These are phyloP conservation scores for Naja naja DNA, from an alignment of 2,113 vertebrate genomes.

Conservation along the genomic window DNA sequence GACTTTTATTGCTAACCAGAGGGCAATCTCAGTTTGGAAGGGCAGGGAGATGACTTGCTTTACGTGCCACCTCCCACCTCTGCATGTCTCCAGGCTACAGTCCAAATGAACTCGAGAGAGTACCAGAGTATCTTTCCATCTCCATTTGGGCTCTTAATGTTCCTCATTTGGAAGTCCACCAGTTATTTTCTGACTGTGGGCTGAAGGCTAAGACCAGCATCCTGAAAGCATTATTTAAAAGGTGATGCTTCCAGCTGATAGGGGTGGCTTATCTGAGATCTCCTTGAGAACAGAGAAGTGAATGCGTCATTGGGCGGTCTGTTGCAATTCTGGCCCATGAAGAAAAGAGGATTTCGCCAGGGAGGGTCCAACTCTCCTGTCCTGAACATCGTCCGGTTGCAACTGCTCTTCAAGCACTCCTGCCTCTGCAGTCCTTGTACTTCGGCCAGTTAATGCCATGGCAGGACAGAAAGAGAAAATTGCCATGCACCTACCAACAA, in stretches of 20 bases:
- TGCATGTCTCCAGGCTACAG: not conserved
- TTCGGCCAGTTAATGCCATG: not conserved
- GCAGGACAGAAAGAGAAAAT: not conserved
- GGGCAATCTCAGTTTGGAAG: not conserved
- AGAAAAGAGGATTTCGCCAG: not conserved
- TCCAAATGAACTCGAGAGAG: not conserved
- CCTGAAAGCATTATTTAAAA: constrained; percentile 52
- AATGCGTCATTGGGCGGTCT: constrained; percentile 54
- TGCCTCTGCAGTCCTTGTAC: not conserved
- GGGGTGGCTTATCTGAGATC: constrained; percentile 54
- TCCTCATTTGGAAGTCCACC: constrained; percentile 38
- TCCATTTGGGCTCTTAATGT: constrained; percentile 31
- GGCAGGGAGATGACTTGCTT: not conserved
- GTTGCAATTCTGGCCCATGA: constrained; percentile 14
- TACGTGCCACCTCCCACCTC: not conserved
- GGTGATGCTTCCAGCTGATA: constrained; percentile 53
- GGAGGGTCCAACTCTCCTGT: not conserved
- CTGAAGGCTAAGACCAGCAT: constrained; percentile 47
- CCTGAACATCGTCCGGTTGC: not conserved
- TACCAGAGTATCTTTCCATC: constrained; percentile 58
- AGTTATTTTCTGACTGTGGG: constrained; percentile 39
- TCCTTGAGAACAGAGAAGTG: constrained; percentile 45
- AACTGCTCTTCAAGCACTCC: constrained; percentile 10
- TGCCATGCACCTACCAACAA: not conserved
- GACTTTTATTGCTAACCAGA: not conserved